Percentiles rank a stretch among this genome's conserved stretches.
Evolutionary conservation across 2,113 vertebrate species (phyloP).

Genomic region (Caloenas nicobarica): DNA sequence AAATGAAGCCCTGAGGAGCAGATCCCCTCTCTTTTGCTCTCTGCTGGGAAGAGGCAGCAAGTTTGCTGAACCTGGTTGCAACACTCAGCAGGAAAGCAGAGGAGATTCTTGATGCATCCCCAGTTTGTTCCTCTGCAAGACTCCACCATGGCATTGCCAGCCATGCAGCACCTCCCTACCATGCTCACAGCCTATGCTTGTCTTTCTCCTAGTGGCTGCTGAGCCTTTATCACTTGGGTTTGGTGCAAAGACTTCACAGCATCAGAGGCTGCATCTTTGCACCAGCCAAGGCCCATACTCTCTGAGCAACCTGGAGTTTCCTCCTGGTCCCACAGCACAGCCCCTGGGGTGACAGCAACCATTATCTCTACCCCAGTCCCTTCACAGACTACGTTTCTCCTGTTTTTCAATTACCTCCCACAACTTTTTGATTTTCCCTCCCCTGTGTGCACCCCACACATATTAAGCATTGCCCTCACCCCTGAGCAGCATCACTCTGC

Average conservation of each 20-base stretch:
- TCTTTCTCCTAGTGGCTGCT: background rate
- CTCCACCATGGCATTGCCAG: background rate
- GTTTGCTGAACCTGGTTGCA: background rate
- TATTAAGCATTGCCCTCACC: background rate
- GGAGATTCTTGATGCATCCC: background rate
- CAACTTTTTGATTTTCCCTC: background rate
- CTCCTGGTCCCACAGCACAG: fast-evolving
- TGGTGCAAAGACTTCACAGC: background rate
- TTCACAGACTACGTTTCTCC: background rate
- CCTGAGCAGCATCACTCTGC: background rate
- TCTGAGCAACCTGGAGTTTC: background rate
- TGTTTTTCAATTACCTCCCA: background rate
- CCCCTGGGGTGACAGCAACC: background rate
- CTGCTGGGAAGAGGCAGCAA: background rate
- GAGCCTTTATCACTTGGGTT: background rate
- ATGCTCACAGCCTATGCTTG: background rate
- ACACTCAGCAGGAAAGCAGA: background rate
- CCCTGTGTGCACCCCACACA: background rate
- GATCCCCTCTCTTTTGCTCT: background rate
- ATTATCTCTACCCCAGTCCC: background rate
- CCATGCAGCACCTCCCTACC: background rate
- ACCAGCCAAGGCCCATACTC: background rate
- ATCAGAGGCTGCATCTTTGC: background rate
- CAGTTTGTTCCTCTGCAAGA: background rate
- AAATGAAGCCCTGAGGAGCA: background rate